Percentiles rank a stretch among this genome's conserved stretches.
Evolutionary conservation across 2,797 vertebrate genomes (phyloP).

Genomic region (Simalia tracyae): DNA sequence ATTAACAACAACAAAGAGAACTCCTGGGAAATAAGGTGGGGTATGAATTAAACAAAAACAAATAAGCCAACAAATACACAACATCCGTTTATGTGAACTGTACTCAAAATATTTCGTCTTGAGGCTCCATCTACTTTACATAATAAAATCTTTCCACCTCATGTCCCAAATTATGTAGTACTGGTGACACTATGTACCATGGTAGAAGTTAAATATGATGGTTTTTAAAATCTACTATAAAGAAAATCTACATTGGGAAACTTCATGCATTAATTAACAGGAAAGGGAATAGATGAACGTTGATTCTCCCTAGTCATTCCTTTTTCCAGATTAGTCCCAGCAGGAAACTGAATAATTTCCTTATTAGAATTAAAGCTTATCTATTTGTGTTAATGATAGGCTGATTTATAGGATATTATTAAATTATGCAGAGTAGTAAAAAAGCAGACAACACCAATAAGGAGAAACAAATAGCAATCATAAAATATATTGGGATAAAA

Average conservation of each 20-base stretch:
- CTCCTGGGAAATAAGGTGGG: neutral
- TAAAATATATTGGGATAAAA: conserved; percentile 16
- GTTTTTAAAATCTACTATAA: conserved; percentile 21
- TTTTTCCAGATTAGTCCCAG: conserved; percentile 51
- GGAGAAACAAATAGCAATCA: conserved; percentile 33
- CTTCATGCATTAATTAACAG: conserved; percentile 42
- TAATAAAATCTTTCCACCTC: conserved; percentile 36
- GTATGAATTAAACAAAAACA: neutral
- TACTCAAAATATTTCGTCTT: neutral
- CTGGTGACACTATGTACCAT: conserved; percentile 35
- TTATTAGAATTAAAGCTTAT: conserved; percentile 40
- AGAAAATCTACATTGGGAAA: conserved; percentile 38
- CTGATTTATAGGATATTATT: conserved; percentile 52
- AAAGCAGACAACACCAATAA: conserved; percentile 19
- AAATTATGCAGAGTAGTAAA: conserved; percentile 41
- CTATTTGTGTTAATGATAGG: conserved; percentile 36
- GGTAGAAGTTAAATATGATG: conserved; percentile 38
- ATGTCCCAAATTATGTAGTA: neutral
- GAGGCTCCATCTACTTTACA: neutral
- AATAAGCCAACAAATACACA: neutral
- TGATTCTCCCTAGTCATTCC: conserved; percentile 35
- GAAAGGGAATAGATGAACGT: conserved; percentile 39
- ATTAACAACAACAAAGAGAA: neutral
- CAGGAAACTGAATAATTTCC: conserved; percentile 56
- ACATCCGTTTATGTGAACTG: neutral